Base-by-base conservation (phyloP, 2,888 invertebrate species). In the Eudasyphora cyanicolor region DNA sequence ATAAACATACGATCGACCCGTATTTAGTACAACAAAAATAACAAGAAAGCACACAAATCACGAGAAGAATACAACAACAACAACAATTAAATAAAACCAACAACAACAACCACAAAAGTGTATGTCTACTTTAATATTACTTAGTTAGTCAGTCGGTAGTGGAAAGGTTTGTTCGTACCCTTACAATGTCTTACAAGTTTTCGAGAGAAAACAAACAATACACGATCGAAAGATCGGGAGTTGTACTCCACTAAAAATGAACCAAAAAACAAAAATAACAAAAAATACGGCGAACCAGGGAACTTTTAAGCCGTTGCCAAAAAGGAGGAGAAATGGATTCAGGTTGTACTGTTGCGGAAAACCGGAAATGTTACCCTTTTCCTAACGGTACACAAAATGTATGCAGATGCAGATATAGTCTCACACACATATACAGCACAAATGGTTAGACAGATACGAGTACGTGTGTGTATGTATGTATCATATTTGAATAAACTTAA, bases 281-380 rank as follows among this genome's bases (percentile, higher is more conserved):
- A 71, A 35, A 62, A 49, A 49, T 19, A 35, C n/a, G n/a, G n/a
- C n/a, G n/a, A 27, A 17, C 35, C 49, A 21, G 49, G 35, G 19
- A 62, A 70, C 17, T 76, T 75, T 75, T 45, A 38, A n/a, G n/a
- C n/a, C n/a, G n/a, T n/a, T n/a, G 69, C 49, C n/a, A 45, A 17
- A 27, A 69, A 83, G 73, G 74, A 83, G 73, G 74, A 76, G 74
- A 79, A 79, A 79, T 79, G 57, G 21, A 67, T 73, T 49, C 42
- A 82, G 42, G 49, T 45, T 74, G 70, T 32, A 74, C 42, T 54
- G 74, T 75, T 42, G n/a, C 75, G 79, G 17, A 79, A 82, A 83
- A 83, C 82, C 82, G 82, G 82, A 83, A 79, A 79, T 76, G 82
- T 83, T 83, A 83, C 82, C 82, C 82, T 83, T 83, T 83, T 83